Evolutionary conservation across 2,113 vertebrate genomes (phyloP), one percentile per base, ranked within the genome.

Genomic region (Pipa parva): DNA sequence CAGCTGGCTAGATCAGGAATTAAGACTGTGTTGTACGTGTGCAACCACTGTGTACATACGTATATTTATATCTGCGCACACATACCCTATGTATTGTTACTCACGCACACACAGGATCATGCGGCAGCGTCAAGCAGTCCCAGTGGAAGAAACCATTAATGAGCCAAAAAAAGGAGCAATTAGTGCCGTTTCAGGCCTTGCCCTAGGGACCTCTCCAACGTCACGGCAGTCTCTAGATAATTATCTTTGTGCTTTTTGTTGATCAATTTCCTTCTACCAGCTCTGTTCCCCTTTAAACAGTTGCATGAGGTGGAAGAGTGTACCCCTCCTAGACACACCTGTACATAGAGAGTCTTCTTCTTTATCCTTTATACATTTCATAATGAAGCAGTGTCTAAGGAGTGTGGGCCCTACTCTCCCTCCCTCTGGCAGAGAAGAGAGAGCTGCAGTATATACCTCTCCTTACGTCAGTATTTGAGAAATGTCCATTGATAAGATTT

Each of bases 281-380:
- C 4, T 33, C 45, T 27, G 27, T 68, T 27, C 36, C 59, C 59
- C 55, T 46, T 42, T 67, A 39, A 37, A 10, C 3, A 7, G 24
- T 15, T 2, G 52, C 26, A 31, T 29, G 52, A 7, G 17, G 27
- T 9, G 26, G n/a, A n/a, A n/a, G n/a, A n/a, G n/a, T n/a, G n/a
- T 52, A 26, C 59, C 39, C 27, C 33, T 12, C 42, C 36, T 37
- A 26, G 21, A 36, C 28, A 2, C 51, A 15, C 54, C 46, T 67
- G 64, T 67, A 67, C 18, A 67, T 67, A 67, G 15, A 10, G 10
- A 22, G 27, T 22, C n/a, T 64, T 6, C 31, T 12, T 33, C 31
- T 33, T 18, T 6, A 3, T 55, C 51, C 50, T 56, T 29, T 52
- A n/a, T 42, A 64, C 63, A 58, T 67, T 67, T 67, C 63, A 42